phyloP scores from a whole-genome alignment of 2,888 invertebrate species.

The Phania funesta region DNA sequence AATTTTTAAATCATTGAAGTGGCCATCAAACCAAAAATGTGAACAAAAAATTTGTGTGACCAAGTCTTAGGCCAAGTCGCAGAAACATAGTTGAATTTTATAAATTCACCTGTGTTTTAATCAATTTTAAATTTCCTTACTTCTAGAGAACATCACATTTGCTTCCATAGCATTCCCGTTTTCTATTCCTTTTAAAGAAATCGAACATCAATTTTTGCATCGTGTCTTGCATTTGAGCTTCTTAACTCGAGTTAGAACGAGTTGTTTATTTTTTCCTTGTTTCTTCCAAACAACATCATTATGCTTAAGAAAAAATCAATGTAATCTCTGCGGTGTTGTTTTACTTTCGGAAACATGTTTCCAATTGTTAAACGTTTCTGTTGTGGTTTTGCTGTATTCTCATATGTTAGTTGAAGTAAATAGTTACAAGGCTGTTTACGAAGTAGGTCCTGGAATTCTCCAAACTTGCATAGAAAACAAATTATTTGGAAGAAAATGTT shows the following conservation, averaged over 20 bases:
- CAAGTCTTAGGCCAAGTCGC: too few relatives aligned
- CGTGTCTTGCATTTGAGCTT: neutral
- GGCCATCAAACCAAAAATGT: too few relatives aligned
- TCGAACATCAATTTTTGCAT: too few relatives aligned
- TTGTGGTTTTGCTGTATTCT: neutral
- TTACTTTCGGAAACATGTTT: conserved; percentile 4
- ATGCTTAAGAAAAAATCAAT: neutral
- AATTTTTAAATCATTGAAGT: too few relatives aligned
- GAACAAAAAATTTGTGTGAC: too few relatives aligned
- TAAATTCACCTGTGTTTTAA: too few relatives aligned
- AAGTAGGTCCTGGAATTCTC: neutral
- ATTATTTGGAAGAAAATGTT: too few relatives aligned
- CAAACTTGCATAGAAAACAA: neutral
- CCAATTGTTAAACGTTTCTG: neutral
- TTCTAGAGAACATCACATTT: too few relatives aligned
- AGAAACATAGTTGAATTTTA: too few relatives aligned
- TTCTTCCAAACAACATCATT: neutral
- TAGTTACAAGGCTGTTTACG: neutral
- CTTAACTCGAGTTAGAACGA: neutral
- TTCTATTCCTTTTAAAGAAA: too few relatives aligned
- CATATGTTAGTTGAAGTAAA: neutral
- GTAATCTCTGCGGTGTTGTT: neutral
- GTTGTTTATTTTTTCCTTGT: neutral
- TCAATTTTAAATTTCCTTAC: too few relatives aligned
- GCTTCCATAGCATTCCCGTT: too few relatives aligned